Evolutionary conservation across 2,113 vertebrate species (phyloP), one percentile per base, ranked within the genome.

Genomic region (Daphoenositta chrysoptera): DNA sequence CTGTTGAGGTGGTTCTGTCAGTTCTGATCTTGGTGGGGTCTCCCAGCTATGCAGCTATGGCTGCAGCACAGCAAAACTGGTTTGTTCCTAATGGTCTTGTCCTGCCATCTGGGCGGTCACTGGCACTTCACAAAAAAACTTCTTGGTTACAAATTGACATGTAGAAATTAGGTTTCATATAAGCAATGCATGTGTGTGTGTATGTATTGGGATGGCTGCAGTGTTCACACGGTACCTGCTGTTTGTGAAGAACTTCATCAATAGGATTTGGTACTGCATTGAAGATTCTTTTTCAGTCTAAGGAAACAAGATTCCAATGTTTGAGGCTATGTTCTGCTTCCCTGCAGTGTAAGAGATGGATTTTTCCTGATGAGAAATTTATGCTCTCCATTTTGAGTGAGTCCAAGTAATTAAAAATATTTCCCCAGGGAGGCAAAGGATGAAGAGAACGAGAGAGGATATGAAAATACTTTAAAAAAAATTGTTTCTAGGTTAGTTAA

Each of bases 381-480:
- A 42, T 78, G 60, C 60, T 80, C 51, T 81, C 89, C 39, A 10
- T 89, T 93, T 93, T 90, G 66, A 70, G 71, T 64, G 86, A 83
- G 81, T 94, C 35, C 39, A 71, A 30, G 80, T 86, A 94, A 95
- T 93, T 97, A 93, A 83, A 93, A 90, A 64, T 87, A 78, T 83
- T 87, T 95, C 87, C 75, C 23, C 27, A 51, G 77, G 87, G 94
- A 93, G 40, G 37, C 0, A 0, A 84, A 83, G 56, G 83, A 60
- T 91, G 57, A 66, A 70, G 37, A 69, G 79, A 93, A 71, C 2
- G 3, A 70, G 40, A 79, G 40, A 92, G 24, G 44, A 57, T 81
- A 57, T 68, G 61, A 91, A 89, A 94, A 63, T 75, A 48, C 37
- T 83, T 84, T 4, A 1, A 10, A 70, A 73, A 57, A 76, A 68